phyloP scores from a whole-genome alignment of 2,888 invertebrate species.

The Craniophora ligustri region DNA sequence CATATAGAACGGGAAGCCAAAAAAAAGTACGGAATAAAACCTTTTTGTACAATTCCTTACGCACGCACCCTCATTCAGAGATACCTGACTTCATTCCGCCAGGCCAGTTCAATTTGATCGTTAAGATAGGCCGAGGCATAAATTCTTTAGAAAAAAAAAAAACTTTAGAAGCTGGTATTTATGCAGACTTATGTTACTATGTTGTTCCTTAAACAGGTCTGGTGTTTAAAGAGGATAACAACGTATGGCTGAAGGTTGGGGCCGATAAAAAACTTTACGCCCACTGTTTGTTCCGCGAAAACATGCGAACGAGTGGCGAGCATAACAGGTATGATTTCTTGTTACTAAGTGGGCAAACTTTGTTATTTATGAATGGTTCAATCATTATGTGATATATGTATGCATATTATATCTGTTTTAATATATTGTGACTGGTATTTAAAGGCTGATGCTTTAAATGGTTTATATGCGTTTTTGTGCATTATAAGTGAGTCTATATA shows the following conservation, averaged over 20 bases:
- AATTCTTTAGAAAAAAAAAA: conserved; percentile 17
- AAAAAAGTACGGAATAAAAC: conserved; percentile 30
- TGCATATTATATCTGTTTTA: not conserved
- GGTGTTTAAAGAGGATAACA: conserved; percentile 48
- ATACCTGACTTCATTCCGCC: conserved; percentile 36
- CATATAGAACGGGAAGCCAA: conserved; percentile 36
- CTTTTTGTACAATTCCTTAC: conserved; percentile 40
- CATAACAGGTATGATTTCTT: conserved; percentile 49
- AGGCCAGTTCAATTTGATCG: conserved; percentile 35
- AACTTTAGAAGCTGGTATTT: conserved; percentile 3
- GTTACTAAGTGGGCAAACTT: conserved; percentile 13
- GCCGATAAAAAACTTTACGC: conserved; percentile 50
- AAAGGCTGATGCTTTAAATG: too few relatives aligned
- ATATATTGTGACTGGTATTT: not conserved
- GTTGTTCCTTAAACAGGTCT: conserved; percentile 50
- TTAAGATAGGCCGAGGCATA: conserved; percentile 26
- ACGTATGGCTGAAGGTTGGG: conserved; percentile 50
- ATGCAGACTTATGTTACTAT: conserved; percentile 10
- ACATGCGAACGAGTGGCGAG: conserved; percentile 24
- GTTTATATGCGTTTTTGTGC: too few relatives aligned
- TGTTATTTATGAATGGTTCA: conserved; percentile 3
- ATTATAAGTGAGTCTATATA: too few relatives aligned
- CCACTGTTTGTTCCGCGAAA: conserved; percentile 54
- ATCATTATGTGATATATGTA: too few relatives aligned
- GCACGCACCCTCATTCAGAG: conserved; percentile 29